phyloP scores from a whole-genome alignment of 2,888 invertebrate genomes.

The Catonia carolina region DNA sequence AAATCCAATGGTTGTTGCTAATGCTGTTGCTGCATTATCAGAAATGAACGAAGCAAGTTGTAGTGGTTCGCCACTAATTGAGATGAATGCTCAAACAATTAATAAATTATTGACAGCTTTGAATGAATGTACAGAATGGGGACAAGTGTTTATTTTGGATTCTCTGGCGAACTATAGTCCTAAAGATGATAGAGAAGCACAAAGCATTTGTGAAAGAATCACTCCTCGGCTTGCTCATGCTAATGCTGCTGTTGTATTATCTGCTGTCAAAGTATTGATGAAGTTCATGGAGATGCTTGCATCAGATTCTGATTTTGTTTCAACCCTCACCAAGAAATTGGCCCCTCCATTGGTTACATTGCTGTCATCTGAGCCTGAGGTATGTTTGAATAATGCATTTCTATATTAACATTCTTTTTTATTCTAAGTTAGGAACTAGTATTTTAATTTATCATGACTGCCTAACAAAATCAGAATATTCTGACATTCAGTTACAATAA shows the following conservation, averaged over 20 bases:
- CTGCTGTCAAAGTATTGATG: constrained; percentile 97
- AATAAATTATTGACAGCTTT: constrained; percentile 96
- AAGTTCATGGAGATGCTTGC: constrained; percentile 97
- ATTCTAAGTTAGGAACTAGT: neutral
- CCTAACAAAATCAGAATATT: neutral
- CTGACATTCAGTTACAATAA: neutral
- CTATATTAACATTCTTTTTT: neutral
- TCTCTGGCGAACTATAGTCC: constrained; percentile 96
- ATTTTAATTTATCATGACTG: neutral
- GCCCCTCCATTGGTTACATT: constrained; percentile 98
- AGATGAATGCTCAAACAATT: constrained; percentile 95
- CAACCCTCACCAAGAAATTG: constrained; percentile 89
- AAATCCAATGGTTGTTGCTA: constrained; percentile 99
- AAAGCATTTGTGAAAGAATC: constrained; percentile 96
- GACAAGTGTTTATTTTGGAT: constrained; percentile 97
- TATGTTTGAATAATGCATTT: constrained; percentile 24
- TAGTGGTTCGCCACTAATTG: constrained; percentile 88
- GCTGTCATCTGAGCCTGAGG: constrained; percentile 93
- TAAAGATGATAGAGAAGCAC: constrained; percentile 94
- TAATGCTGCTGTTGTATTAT: constrained; percentile 97
- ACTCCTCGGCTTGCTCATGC: constrained; percentile 97
- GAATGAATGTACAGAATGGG: constrained; percentile 99
- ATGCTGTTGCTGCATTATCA: constrained; percentile 96
- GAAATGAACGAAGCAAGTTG: constrained; percentile 98
- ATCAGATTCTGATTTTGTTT: constrained; percentile 87